Base-by-base conservation (phyloP, 2,888 invertebrate genomes). In the Hyppa rectilinea region DNA sequence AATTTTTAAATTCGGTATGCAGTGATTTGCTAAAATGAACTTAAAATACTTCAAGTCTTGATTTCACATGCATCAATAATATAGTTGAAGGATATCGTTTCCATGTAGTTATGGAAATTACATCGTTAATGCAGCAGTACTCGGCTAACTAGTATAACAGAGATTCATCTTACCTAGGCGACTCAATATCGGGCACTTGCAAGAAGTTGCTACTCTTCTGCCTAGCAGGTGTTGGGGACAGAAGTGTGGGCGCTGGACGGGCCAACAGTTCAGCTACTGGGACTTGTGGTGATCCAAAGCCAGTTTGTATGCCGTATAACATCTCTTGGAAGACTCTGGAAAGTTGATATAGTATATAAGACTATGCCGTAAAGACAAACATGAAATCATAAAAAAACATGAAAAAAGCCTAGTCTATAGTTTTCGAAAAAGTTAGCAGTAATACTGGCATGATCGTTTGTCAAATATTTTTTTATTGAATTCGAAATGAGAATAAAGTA, bases 291-390 rank as follows among this genome's bases (percentile, higher is more conserved):
- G 98, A 98, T 5, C 99, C 99, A 90, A 99, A 98, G 63, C 99
- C 99, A 0, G 98, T 98, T 91, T 98, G 98, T 87, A 99, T 99
- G 70, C 99, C 99, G 91, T 99, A 99, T 61, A 99, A 94, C 98
- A 99, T 99, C 95, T 99, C 99, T 96, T 99, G 98, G 91, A 97
- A 98, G n/a, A 98, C 98, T 85, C 98, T 97, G 92, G 0, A 90
- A 88, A 43, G 7, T 36, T 31, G n/a, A 4, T 2, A 12, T 12
- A 43, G 12, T 36, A 12, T 34, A 6, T 29, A 10, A 36, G n/a
- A 23, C 2, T 4, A 2, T 29, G 1, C 2, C 6, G 2, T 31
- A 31, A 49, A 66, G 14, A 4, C 4, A 62, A 17, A 31, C 26
- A 62, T 12, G 10, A 17, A 49, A n/a, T 29, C 2, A 4, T 4